These are phyloP conservation scores for Crotophaga sulcirostris DNA, from an alignment of 2,113 vertebrate species.

Conservation along the genomic window DNA sequence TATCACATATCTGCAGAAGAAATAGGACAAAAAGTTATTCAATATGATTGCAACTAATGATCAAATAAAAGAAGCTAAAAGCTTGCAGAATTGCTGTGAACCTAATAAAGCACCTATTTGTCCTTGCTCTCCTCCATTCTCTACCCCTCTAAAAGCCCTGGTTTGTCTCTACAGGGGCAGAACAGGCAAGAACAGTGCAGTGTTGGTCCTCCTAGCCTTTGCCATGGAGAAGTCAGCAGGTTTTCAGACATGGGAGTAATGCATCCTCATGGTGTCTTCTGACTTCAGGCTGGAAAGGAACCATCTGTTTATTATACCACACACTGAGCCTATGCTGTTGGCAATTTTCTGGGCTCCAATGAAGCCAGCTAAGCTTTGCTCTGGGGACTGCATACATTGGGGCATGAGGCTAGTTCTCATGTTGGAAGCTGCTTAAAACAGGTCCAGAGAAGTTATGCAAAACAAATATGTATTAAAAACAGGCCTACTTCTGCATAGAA, in stretches of 20 bases:
- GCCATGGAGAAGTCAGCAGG: not conserved
- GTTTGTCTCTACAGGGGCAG: not conserved
- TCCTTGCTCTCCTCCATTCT: not conserved
- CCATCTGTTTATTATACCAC: not conserved
- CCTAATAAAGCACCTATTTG: not conserved
- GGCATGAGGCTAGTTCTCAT: not conserved
- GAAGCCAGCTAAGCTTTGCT: constrained; percentile 2
- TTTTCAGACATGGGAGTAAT: not conserved
- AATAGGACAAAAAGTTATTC: not conserved
- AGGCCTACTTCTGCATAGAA: not conserved
- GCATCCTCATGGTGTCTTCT: not conserved
- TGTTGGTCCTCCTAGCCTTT: not conserved
- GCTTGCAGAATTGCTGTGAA: not conserved
- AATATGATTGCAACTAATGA: not conserved
- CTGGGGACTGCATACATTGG: not conserved
- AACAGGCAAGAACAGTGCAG: not conserved
- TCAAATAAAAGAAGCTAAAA: not conserved
- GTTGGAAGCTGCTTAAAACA: not conserved
- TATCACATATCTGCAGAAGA: not conserved
- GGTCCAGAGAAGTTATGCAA: not conserved
- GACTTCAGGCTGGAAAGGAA: constrained; percentile 20
- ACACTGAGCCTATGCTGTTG: not conserved
- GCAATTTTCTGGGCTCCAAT: not conserved
- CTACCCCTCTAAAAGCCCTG: not conserved
- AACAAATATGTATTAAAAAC: not conserved